Evolutionary conservation across 2,113 vertebrate genomes (phyloP).

Genomic region (Eulacestoma nigropectus): DNA sequence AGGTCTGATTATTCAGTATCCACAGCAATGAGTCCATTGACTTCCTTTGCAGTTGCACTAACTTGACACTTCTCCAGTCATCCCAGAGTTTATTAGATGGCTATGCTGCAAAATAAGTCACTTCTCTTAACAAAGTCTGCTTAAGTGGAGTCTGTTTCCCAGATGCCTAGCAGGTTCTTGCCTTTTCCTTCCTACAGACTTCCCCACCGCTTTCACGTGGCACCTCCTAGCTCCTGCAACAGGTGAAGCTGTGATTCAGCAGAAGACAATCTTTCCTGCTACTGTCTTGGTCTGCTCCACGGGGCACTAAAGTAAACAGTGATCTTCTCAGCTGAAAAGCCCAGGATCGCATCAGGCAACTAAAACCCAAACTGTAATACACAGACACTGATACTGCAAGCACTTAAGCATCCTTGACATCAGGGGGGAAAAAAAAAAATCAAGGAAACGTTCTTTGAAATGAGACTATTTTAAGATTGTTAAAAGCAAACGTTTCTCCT

Average conservation of each 20-base stretch:
- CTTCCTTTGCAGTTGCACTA: not conserved
- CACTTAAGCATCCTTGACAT: not conserved
- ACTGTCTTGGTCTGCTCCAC: not conserved
- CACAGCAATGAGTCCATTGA: slow-evolving; percentile 22
- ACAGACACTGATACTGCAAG: not conserved
- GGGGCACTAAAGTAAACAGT: not conserved
- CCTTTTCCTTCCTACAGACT: not conserved
- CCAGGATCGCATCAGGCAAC: not conserved
- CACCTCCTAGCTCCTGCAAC: not conserved
- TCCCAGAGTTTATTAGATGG: not conserved
- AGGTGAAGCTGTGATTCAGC: not conserved
- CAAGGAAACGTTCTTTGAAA: not conserved
- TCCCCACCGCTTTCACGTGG: not conserved
- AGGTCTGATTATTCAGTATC: not conserved
- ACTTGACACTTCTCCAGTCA: not conserved
- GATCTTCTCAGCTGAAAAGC: not conserved
- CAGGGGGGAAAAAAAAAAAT: not conserved
- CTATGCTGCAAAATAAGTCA: not conserved
- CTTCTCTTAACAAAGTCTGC: not conserved
- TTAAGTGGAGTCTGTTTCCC: not conserved
- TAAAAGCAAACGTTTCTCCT: slow-evolving; percentile 17
- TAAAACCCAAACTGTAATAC: not conserved
- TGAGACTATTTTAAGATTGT: slow-evolving; percentile 10
- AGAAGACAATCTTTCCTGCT: not conserved
- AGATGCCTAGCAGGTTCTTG: not conserved